Percentiles rank a stretch among this genome's conserved stretches.
Conservation (phyloP, 2,797 vertebrate species). For the Sebastes matsubarae region DNA sequence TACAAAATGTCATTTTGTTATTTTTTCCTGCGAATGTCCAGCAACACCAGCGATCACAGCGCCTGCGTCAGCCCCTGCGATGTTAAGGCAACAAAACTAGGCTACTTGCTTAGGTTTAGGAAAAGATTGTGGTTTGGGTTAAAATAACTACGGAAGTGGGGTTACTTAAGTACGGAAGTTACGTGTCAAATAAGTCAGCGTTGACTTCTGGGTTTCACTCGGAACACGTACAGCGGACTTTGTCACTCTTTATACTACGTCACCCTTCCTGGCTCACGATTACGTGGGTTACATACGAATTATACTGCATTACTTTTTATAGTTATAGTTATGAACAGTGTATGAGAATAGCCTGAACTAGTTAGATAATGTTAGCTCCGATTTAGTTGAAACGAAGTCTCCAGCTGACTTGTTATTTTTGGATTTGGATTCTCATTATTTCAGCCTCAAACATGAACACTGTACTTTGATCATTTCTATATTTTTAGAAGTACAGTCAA, state of each 20-base stretch:
- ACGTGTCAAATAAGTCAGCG: too few relatives aligned
- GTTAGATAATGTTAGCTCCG: background rate
- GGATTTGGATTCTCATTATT: background rate
- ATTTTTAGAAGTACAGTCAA: background rate
- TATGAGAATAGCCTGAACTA: background rate
- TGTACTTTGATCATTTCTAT: background rate
- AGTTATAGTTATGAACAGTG: background rate
- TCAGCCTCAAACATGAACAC: background rate
- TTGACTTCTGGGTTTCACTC: too few relatives aligned
- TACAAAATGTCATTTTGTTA: background rate
- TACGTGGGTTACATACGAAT: background rate
- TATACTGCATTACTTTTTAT: background rate
- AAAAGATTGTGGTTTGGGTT: too few relatives aligned
- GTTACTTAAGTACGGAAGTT: background rate
- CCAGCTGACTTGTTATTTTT: background rate
- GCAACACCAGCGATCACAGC: background rate
- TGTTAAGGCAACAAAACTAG: too few relatives aligned
- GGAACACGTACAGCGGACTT: too few relatives aligned
- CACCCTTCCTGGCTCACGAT: too few relatives aligned
- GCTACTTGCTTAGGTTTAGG: too few relatives aligned
- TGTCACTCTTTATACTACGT: too few relatives aligned
- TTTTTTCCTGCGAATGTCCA: background rate
- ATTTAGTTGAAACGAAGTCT: background rate
- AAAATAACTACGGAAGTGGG: background rate
- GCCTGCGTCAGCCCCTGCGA: too few relatives aligned